Evolutionary conservation across 2,888 invertebrate genomes (phyloP), one percentile per base, ranked within the genome.

Genomic region (Odontomyia ornata): DNA sequence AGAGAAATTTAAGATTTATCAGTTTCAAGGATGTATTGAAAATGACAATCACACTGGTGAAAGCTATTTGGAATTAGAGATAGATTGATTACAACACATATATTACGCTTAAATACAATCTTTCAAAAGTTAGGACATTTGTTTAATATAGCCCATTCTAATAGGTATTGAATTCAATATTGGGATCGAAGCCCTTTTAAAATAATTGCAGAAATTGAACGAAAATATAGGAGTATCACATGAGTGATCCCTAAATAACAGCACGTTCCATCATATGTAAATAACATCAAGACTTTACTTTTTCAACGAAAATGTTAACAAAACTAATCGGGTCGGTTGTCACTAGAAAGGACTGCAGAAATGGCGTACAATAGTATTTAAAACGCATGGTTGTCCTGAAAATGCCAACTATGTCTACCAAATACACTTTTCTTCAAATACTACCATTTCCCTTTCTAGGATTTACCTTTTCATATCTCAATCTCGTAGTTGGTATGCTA

Each of bases 191-290:
- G 9, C 9, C 3, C 5, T 36, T 36, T 36, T 9, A 9, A 36
- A 36, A 9, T 9, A 9, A 36, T 36, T 36, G 9, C 9, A 36
- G 36, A 3, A 36, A 9, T 36, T 9, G 5, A 36, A 36, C 9
- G 9, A 3, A 36, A 36, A 36, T 5, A 3, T 5, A 36, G n/a
- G n/a, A n/a, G n/a, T n/a, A 36, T 9, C 36, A 5, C 36, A 5
- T 36, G 5, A 36, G 9, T 36, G 9, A 56, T 13, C 71, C 69
- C 25, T 72, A 72, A 72, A 72, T 72, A 72, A 72, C 52, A 28
- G 52, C 71, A 72, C 71, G 71, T 72, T 9, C 1, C 27, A n/a
- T 18, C 71, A 56, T 72, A 72, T 72, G 71, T 72, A 72, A 72
- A 72, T 56, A 72, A 15, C 27, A 65, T 36, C 56, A 7, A 28